Percentiles rank a stretch among this genome's conserved stretches.
Evolutionary conservation across 2,113 vertebrate species (phyloP).

Genomic region (mouse (Mus musculus)): GRCm39 chr12:36610501-36611000

Average conservation of each 20-base stretch:
- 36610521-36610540: background rate
- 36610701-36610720: constrained; percentile 49
- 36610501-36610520: background rate
- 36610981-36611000: background rate
- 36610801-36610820: constrained; percentile 58
- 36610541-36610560: background rate
- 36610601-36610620: background rate
- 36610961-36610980: background rate
- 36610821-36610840: constrained; percentile 52
- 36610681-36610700: constrained; percentile 32
- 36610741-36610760: constrained; percentile 66
- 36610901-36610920: constrained; percentile 35
- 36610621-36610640: background rate
- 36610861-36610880: constrained; percentile 8
- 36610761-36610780: constrained; percentile 66
- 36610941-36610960: background rate
- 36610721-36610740: constrained; percentile 51
- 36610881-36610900: constrained; percentile 40
- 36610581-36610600: background rate
- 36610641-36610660: constrained; percentile 44
- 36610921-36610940: background rate
- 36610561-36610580: background rate
- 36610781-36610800: constrained; percentile 70
- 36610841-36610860: constrained; percentile 34
- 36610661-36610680: constrained; percentile 63